Base-by-base conservation (phyloP, 1,140 invertebrate species). In the Danaus melanippus region DNA sequence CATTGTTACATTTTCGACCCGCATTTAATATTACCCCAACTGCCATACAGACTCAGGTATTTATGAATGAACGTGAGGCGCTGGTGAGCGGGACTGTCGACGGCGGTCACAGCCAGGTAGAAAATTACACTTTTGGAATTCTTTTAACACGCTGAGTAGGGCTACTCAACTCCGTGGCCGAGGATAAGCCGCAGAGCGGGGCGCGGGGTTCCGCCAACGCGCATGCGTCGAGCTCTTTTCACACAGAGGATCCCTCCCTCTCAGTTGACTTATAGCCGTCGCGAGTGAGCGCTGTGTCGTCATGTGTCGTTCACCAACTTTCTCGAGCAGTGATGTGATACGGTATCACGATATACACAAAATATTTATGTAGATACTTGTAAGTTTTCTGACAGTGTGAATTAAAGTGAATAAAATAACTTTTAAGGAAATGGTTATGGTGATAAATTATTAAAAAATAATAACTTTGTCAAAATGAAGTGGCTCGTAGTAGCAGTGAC, bases 101-200 rank as follows among this genome's bases (percentile, higher is more conserved):
- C 60, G 67, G 76, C 74, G 71, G 69, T 70, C 71, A 76, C 71
- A 76, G 76, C 71, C 83, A 86, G 83, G 83, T 86, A 86, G 72
- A 79, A 86, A 84, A 83, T 81, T 81, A 84, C 71, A 80, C 83
- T 84, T 81, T 84, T 73, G 75, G 71, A 86, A 86, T 86, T 84
- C 79, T 84, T 86, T 84, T 68, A 77, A 81, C 75, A 76, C 64
- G 66, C 60, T 55, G 73, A 74, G 74, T 69, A 69, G 74, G 67
- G 71, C 70, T 73, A 74, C 73, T 77, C 79, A 64, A 69, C 67
- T 77, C 69, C 59, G 69, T 69, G 61, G 78, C 61, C 67, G 75
- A 65, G 74, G 77, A 71, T 75, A 78, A 79, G 79, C 81, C 79
- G 81, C 81, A 83, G 71, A 72, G 81, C 63, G 83, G 79, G 81